Conservation (phyloP, 2,113 vertebrate genomes). For the Sebastes schlegelii region DNA sequence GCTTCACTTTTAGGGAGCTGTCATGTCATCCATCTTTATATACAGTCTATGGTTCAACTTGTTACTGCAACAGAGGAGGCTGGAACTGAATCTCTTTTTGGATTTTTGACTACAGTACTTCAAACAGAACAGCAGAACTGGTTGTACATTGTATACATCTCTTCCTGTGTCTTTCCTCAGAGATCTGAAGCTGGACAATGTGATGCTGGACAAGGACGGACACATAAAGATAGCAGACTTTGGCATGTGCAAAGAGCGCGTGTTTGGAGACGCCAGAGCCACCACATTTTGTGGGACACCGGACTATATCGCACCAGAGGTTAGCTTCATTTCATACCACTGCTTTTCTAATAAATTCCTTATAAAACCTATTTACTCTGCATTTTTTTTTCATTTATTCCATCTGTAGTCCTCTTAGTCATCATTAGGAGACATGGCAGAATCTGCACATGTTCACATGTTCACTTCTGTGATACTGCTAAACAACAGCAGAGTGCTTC, state of each 20-base stretch:
- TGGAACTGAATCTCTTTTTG: neutral
- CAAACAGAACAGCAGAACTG: neutral
- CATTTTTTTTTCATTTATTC: too few species aligned
- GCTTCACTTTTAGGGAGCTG: too few species aligned
- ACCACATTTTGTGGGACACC: constrained; percentile 98
- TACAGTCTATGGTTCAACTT: neutral
- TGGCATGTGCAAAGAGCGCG: constrained; percentile 97
- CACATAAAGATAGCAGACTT: constrained; percentile 99
- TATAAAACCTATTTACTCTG: too few species aligned
- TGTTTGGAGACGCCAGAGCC: constrained; percentile 87
- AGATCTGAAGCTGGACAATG: constrained; percentile 98
- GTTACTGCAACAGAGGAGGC: neutral
- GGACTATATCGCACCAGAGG: constrained; percentile 95
- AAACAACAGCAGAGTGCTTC: constrained; percentile 1
- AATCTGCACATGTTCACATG: neutral
- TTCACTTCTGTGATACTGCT: neutral
- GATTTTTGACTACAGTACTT: neutral
- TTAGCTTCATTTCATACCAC: constrained; percentile 35
- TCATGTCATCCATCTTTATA: too few species aligned
- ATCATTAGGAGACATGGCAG: neutral
- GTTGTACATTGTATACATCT: neutral
- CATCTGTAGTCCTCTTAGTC: constrained; percentile 1
- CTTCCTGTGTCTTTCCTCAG: constrained; percentile 71
- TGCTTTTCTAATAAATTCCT: neutral
- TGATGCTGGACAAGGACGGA: constrained; percentile 94